Evolutionary conservation across 1,140 invertebrate genomes (phyloP).

Genomic region (Drosophila sulfurigaster): DNA sequence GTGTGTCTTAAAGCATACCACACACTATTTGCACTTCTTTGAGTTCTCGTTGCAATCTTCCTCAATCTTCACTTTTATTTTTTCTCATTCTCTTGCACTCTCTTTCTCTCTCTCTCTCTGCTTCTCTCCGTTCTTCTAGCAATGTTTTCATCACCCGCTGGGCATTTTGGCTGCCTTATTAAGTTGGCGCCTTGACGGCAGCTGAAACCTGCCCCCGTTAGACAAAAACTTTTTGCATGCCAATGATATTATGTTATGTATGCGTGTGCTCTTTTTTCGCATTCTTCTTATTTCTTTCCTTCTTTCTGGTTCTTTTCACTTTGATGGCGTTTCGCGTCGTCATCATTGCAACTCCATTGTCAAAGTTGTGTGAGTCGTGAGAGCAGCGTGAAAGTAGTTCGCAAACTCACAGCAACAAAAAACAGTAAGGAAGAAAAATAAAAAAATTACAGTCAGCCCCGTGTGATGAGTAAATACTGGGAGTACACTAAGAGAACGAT

Average conservation of each 20-base stretch:
- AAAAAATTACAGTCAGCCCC: conserved; percentile 8
- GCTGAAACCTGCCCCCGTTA: conserved; percentile 46
- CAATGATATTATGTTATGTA: conserved; percentile 49
- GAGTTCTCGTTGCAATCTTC: conserved; percentile 10
- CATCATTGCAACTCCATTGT: conserved; percentile 78
- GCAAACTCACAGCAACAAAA: conserved; percentile 39
- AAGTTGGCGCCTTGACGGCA: conserved; percentile 72
- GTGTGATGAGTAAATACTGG: conserved; percentile 36
- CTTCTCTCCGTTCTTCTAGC: neutral
- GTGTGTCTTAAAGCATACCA: conserved; percentile 16
- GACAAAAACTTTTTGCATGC: conserved; percentile 74
- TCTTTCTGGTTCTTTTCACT: conserved; percentile 18
- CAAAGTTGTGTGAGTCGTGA: conserved; percentile 62
- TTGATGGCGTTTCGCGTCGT: conserved; percentile 46
- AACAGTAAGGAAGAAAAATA: too few species aligned
- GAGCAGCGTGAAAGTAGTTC: conserved; percentile 22
- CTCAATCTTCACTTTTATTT: neutral
- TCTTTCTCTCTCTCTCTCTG: neutral
- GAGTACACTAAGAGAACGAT: conserved; percentile 18
- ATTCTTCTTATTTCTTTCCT: conserved; percentile 31
- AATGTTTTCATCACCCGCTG: conserved; percentile 49
- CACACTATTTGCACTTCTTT: conserved; percentile 16
- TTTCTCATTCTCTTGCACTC: neutral
- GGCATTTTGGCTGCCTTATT: conserved; percentile 71
- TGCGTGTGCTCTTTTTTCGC: neutral